Evolutionary conservation across 2,888 invertebrate genomes (phyloP).

Genomic region (Andrena hattorfiana): DNA sequence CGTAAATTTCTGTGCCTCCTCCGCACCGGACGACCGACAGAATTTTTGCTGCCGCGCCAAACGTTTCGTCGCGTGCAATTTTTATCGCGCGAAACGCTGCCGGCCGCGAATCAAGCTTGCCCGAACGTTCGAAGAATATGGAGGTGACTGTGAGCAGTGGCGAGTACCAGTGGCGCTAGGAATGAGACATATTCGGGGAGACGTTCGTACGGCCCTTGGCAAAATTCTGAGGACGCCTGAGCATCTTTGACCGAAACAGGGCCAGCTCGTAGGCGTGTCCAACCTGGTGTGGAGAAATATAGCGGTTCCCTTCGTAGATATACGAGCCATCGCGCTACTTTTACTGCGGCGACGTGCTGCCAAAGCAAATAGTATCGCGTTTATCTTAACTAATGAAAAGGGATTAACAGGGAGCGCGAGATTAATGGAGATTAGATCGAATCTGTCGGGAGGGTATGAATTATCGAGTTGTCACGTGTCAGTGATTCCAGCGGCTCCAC

Average conservation of each 20-base stretch:
- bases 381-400: conserved; percentile 29
- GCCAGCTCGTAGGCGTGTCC: conserved; percentile 61
- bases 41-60: not conserved
- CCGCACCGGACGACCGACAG: not conserved
- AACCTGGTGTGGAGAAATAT: conserved; percentile 23
- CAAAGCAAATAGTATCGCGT: conserved; percentile 13
- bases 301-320: conserved; percentile 29
- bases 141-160: not conserved
- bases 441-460: not conserved
- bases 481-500: not conserved
- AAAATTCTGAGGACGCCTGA: conserved; percentile 40
- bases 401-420: not conserved
- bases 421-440: conserved; percentile 19
- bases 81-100: not conserved
- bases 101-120: not conserved
- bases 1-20: not conserved
- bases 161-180: not conserved
- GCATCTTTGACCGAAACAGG: conserved; percentile 53
- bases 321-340: conserved; percentile 1
- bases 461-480: conserved; percentile 22
- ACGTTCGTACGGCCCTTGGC: conserved; percentile 7
- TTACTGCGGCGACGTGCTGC: conserved; percentile 2
- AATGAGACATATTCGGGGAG: conserved; percentile 17
- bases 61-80: not conserved
- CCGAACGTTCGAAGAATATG: not conserved